Percentiles rank a stretch among this genome's conserved stretches.
Conservation (phyloP, 2,113 vertebrate genomes). For the Chrysemys picta region DNA sequence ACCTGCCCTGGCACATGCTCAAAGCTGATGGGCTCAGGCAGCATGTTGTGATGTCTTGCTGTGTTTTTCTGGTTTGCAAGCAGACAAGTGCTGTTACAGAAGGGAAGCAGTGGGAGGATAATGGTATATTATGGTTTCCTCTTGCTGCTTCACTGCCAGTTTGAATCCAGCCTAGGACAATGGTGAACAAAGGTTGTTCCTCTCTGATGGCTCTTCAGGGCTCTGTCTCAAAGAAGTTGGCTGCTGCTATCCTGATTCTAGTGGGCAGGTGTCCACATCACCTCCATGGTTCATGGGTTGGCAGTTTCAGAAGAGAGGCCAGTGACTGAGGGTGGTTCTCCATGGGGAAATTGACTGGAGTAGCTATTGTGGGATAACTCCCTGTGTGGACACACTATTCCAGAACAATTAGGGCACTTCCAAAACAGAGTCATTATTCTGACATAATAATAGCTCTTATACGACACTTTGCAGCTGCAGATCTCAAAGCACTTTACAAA, state of each 20-base stretch:
- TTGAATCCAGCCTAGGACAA: constrained; percentile 58
- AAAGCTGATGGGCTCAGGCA: fast-evolving
- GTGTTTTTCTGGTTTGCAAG: constrained; percentile 57
- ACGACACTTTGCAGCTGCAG: background rate
- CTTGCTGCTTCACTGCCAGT: constrained; percentile 58
- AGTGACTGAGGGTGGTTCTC: background rate
- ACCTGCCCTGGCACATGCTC: background rate
- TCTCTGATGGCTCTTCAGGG: background rate
- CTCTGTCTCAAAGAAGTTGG: background rate
- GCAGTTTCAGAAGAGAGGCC: constrained; percentile 27
- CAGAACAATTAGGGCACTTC: constrained; percentile 15
- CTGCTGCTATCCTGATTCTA: constrained; percentile 32
- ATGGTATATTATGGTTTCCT: constrained; percentile 62
- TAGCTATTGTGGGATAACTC: background rate
- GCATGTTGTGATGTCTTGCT: background rate
- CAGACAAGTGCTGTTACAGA: constrained; percentile 13
- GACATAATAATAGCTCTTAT: background rate
- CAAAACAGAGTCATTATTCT: background rate
- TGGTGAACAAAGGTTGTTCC: background rate
- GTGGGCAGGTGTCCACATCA: constrained; percentile 43
- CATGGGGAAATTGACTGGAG: background rate
- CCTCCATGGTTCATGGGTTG: background rate
- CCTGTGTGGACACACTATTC: background rate
- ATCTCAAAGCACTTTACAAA: background rate
- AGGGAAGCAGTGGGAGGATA: constrained; percentile 67